Evolutionary conservation across 35 echinoderm and acorn worm species (phyloP), one percentile per base, ranked within the genome.

Genomic region (Strongylocentrotus purpuratus): DNA sequence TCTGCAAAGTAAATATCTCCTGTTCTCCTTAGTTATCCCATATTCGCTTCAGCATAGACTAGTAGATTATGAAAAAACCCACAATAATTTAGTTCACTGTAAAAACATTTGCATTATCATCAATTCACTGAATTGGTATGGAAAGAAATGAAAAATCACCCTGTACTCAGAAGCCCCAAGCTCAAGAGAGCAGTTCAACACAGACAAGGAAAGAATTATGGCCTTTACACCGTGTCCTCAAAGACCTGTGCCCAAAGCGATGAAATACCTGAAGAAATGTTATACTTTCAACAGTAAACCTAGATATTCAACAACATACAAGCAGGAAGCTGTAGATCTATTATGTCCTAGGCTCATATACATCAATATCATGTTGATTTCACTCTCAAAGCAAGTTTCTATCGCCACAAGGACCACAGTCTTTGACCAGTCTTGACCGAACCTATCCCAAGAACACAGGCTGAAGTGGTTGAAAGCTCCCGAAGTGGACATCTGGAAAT

Each of bases 41-140:
- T 55, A 3, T 78, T 78, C 25, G 7, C 20, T 78, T 78, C 65
- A 78, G 65, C 65, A 78, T 78, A 78, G 65, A 78, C 65, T 8
- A 7, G 65, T 78, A 78, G 5, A 8, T 78, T 22, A 78, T 22
- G 65, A 78, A 78, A 15, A 78, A 28, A 78, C 35, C 35, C 35
- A 78, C 28, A 78, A 78, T 78, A 78, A 78, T 28, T 78, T 78
- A 78, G 65, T 78, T 78, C 65, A 78, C 65, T 78, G 65, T 78
- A 78, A 78, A 78, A 78, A 78, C 65, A 78, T 78, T 78, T 78
- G 65, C 65, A 78, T 78, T 78, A 78, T 78, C n/a, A n/a, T n/a
- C 65, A 78, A 78, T 78, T 78, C 65, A 78, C 65, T 78, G 65
- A 78, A 55, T 55, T 78, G 65, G 65, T 55, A 78, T 78, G 65